A percentile compares a stretch with the other conserved stretches of the same genome.
Conservation (phyloP, 2,797 vertebrate genomes). For the Malacoctenus gilli region DNA sequence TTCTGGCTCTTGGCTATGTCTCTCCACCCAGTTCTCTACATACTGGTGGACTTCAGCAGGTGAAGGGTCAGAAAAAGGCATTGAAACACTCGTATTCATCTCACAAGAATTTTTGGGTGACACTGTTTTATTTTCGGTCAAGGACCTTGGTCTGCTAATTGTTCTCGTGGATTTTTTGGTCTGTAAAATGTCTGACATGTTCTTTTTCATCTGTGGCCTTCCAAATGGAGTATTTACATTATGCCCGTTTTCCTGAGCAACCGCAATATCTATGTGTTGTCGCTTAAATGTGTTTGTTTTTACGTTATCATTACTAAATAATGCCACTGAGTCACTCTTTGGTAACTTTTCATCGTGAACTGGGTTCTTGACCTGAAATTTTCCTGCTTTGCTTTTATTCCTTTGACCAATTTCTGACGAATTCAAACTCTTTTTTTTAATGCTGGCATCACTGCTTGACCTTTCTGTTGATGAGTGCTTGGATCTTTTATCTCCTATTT, state of each 20-base stretch:
- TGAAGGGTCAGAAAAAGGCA: constrained; percentile 66
- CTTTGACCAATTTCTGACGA: constrained; percentile 58
- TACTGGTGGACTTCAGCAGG: constrained; percentile 84
- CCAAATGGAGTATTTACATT: constrained; percentile 67
- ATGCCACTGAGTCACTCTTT: constrained; percentile 40
- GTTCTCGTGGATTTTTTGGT: constrained; percentile 66
- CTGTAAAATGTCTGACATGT: constrained; percentile 67
- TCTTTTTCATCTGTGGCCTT: constrained; percentile 71
- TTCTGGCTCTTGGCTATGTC: constrained; percentile 72
- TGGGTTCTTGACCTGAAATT: constrained; percentile 45
- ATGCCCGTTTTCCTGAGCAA: constrained; percentile 54
- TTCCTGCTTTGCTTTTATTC: constrained; percentile 41
- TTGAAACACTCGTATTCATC: constrained; percentile 62
- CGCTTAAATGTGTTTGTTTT: constrained; percentile 48
- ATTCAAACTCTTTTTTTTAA: constrained; percentile 60
- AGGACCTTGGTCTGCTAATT: constrained; percentile 77
- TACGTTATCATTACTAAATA: constrained; percentile 37
- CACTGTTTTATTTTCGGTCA: constrained; percentile 65
- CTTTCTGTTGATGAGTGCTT: constrained; percentile 60
- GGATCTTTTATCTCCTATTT: too few species aligned
- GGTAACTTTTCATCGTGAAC: constrained; percentile 30
- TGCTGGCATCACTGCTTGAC: constrained; percentile 41
- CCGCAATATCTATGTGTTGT: constrained; percentile 38
- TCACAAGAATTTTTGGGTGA: constrained; percentile 51
- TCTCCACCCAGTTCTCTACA: constrained; percentile 90